Evolutionary conservation across 1,140 invertebrate species (phyloP), one percentile per base, ranked within the genome.

Genomic region (Papilio glaucus): DNA sequence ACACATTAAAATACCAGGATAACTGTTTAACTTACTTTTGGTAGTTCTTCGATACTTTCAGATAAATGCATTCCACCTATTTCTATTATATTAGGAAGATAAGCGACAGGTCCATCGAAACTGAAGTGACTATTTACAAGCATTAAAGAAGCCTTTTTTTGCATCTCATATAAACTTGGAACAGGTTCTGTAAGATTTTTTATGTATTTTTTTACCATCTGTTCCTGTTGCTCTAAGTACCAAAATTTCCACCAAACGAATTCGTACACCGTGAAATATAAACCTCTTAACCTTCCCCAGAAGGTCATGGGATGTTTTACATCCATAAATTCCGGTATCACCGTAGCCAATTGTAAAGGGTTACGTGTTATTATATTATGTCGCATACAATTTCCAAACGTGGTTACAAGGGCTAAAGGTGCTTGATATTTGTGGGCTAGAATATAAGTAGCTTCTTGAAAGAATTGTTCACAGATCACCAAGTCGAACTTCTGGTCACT

Each of bases 41-140:
- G 84, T 7, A 87, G 74, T n/a, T 75, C 72, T 0, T 37, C 71
- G 39, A 83, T 79, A 37, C 72, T 81, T 67, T 84, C 81, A 37
- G 85, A 88, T 39, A 95, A 88, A 82, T 95, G 95, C 42, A 95
- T 79, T 26, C 95, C 95, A 37, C 95, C 95, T 70, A 96, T 91
- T 81, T 95, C 93, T 26, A 95, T 88, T 53, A 95, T 88, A 80
- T 94, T 94, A 0, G 94, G 94, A 21, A 94, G 75, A 21, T 89
- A 89, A 1, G 94, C 93, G n/a, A 83, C 75, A 13, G 92, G 86
- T 13, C 79, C 72, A 62, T 90, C 86, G 62, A 93, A 88, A 77
- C 85, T 89, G 68, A 92, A 93, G 72, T 95, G 93, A 39, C 83
- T 83, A 71, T 94, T 94, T 0, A 93, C 75, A 12, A 95, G 76